Conservation (phyloP, 2,888 invertebrate genomes). For the Leptinotarsa haldemani region DNA sequence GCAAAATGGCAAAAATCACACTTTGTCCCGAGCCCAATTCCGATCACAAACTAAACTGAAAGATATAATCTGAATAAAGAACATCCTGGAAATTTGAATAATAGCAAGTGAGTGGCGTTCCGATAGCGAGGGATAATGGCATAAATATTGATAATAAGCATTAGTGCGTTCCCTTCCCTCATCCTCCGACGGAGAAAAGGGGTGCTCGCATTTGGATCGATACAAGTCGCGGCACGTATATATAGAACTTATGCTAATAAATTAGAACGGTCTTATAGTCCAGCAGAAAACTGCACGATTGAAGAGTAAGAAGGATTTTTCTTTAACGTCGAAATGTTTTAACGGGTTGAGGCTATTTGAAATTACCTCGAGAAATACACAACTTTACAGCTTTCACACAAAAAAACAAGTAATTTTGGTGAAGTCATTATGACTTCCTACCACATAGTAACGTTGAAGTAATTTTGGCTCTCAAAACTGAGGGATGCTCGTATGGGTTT, state of each 20-base stretch:
- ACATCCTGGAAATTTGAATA: constrained; percentile 42
- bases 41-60: constrained; percentile 7
- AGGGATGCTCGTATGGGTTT: too few species aligned
- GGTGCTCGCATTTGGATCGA: constrained; percentile 56
- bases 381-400: too few species aligned
- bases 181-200: constrained; percentile 24
- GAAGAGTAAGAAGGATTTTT: too few species aligned
- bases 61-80: constrained; percentile 39
- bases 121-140: constrained; percentile 44
- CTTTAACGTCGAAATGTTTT: too few species aligned
- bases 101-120: constrained; percentile 40
- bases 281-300: constrained; percentile 2
- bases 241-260: constrained; percentile 66
- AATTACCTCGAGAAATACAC: too few species aligned
- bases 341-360: too few species aligned
- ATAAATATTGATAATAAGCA: constrained; percentile 50
- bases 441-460: too few species aligned
- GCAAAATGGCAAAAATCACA: not conserved
- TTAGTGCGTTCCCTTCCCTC: constrained; percentile 43
- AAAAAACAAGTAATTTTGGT: too few species aligned
- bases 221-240: constrained; percentile 65
- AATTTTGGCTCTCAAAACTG: too few species aligned
- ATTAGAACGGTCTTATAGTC: constrained; percentile 62
- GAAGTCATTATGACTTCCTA: too few species aligned
- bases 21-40: not conserved